Conservation (phyloP, 2,888 invertebrate genomes). For the Standfussiana lucernea region DNA sequence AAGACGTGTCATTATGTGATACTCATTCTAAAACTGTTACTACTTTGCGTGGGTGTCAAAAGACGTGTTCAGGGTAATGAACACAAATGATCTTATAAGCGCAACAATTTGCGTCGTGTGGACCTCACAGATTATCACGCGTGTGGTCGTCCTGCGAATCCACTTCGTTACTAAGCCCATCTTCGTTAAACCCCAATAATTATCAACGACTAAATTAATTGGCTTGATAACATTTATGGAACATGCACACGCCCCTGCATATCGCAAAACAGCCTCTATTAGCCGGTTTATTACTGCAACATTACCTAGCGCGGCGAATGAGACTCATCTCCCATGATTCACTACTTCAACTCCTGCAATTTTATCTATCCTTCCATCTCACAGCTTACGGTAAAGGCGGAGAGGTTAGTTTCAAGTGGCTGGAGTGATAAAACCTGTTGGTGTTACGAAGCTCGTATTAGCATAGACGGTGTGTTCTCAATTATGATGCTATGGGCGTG, state of each 20-base stretch:
- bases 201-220: slow-evolving; percentile 45
- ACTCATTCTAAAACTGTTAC: not conserved
- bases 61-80: slow-evolving; percentile 1
- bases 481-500: slow-evolving; percentile 78
- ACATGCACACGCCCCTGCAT: slow-evolving; percentile 45
- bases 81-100: slow-evolving; percentile 30
- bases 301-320: slow-evolving; percentile 61
- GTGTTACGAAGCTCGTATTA: slow-evolving; percentile 73
- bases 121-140: not conserved
- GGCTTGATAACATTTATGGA: slow-evolving; percentile 51
- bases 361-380: slow-evolving; percentile 18
- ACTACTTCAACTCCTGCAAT: slow-evolving; percentile 46
- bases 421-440: slow-evolving; percentile 52
- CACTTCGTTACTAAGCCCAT: slow-evolving; percentile 20
- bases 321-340: slow-evolving; percentile 65
- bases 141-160: slow-evolving; percentile 30
- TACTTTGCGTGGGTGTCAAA: not conserved
- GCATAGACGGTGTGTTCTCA: slow-evolving; percentile 77
- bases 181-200: slow-evolving; percentile 49
- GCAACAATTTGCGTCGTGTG: slow-evolving; percentile 31
- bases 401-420: slow-evolving; percentile 27
- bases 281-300: slow-evolving; percentile 62
- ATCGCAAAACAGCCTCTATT: slow-evolving; percentile 49
- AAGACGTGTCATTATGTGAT: not conserved
- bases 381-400: slow-evolving; percentile 20